These are phyloP conservation scores for Drosophila kambysellisi DNA, from an alignment of 2,888 invertebrate genomes.

Conservation along the genomic window DNA sequence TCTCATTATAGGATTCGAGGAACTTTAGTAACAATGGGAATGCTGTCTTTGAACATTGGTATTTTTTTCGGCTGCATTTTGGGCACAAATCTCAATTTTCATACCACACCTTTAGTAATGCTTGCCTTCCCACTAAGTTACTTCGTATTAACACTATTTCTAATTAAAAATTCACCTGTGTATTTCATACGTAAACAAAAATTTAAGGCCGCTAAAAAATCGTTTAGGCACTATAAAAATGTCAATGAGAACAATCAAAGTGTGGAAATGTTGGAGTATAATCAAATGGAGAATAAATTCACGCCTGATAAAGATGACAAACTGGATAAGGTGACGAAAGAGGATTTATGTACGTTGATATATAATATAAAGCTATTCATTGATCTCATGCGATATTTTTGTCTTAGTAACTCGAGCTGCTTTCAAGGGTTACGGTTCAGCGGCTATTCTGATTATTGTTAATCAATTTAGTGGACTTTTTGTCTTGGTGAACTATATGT, in stretches of 20 bases:
- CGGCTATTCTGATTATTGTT: slow-evolving; percentile 66
- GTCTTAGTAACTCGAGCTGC: slow-evolving; percentile 69
- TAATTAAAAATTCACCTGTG: slow-evolving; percentile 82
- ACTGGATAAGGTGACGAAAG: slow-evolving; percentile 25
- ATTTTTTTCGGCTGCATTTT: slow-evolving; percentile 79
- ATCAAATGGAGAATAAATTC: slow-evolving; percentile 57
- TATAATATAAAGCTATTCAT: too few relatives aligned
- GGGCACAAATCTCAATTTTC: slow-evolving; percentile 74
- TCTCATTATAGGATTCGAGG: slow-evolving; percentile 79
- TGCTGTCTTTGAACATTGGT: slow-evolving; percentile 80
- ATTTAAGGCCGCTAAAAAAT: slow-evolving; percentile 69
- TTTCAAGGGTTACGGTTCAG: slow-evolving; percentile 66
- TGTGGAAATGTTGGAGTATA: slow-evolving; percentile 55
- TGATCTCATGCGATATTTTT: slow-evolving; percentile 17
- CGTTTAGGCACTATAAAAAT: slow-evolving; percentile 81
- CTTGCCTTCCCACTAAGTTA: slow-evolving; percentile 72
- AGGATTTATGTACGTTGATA: slow-evolving; percentile 72
- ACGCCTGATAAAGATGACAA: slow-evolving; percentile 41
- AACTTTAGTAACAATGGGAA: slow-evolving; percentile 77
- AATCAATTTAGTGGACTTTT: slow-evolving; percentile 82
- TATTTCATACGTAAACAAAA: slow-evolving; percentile 71
- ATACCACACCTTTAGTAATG: slow-evolving; percentile 71
- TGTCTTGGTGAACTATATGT: slow-evolving; percentile 82
- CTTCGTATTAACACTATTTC: slow-evolving; percentile 53
- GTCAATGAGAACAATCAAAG: slow-evolving; percentile 46